Base-by-base conservation (phyloP, 1,140 invertebrate species). In the Drosophila nasuta region DNA sequence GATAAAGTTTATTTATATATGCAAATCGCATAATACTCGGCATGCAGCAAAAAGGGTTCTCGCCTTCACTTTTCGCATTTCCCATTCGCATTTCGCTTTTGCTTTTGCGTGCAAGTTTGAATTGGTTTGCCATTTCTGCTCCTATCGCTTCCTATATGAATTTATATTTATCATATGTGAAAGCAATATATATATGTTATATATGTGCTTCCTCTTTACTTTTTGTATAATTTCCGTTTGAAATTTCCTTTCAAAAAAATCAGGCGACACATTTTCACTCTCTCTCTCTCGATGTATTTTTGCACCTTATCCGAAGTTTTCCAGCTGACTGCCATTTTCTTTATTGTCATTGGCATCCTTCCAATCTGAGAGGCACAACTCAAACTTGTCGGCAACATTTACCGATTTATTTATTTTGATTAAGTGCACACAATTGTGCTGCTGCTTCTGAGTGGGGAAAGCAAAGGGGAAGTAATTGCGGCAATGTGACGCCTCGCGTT, bases 1-100 rank as follows among this genome's bases (percentile, higher is more conserved):
- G 85, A 89, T 85, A 70, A 81, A 73, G 45, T 89, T 89, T 89
- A 88, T 88, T 89, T 88, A 88, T 89, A 64, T 77, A 89, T 85
- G 81, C 81, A 83, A 88, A 88, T 88, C 54, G 71, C 35, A 79
- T 71, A 77, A 74, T 67, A 49, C 71, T 74, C 43, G 58, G n/a
- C 38, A 43, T 58, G 67, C 63, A 51, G 35, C 1, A 59, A 56
- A 63, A 80, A 72, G 73, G 81, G 66, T 62, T 76, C 13, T 43
- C 17, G 6, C 15, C 49, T 72, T 64, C 46, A 33, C 52, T 48
- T 3, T 72, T 63, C 46, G 51, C 60, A 8, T 41, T 41, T 41
- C 10, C 11, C 20, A 48, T 72, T 63, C 46, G 51, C 60, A 8
- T 41, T 41, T 41, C 10, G 11, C 25, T 46, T 72, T 57, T 35